Evolutionary conservation across 1,140 invertebrate genomes (phyloP).

Genomic region (Phenacoccus solenopsis): DNA sequence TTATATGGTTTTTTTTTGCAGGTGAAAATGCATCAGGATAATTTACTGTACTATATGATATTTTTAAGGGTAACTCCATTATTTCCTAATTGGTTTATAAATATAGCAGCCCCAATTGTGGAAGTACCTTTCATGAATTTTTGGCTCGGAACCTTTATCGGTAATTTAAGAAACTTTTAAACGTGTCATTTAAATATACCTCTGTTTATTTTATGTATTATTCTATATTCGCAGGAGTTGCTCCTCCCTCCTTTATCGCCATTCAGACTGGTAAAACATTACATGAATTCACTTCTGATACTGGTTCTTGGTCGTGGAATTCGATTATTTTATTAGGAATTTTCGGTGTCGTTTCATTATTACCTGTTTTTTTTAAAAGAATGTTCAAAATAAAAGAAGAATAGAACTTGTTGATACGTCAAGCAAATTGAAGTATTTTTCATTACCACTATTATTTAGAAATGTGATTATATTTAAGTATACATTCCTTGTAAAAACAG

Average conservation of each 20-base stretch:
- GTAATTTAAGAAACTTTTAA: slow-evolving; percentile 34
- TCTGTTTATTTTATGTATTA: background rate
- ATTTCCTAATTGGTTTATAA: slow-evolving; percentile 99
- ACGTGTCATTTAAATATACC: background rate
- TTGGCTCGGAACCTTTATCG: slow-evolving; percentile 77
- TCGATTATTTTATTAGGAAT: slow-evolving; percentile 63
- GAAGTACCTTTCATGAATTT: slow-evolving; percentile 88
- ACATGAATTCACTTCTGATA: slow-evolving; percentile 79
- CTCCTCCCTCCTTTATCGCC: slow-evolving; percentile 92
- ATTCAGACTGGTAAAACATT: slow-evolving; percentile 96
- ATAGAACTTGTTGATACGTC: background rate
- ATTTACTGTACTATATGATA: slow-evolving; percentile 92
- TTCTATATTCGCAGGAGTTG: slow-evolving; percentile 54
- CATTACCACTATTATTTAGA: background rate
- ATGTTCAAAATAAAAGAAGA: background rate
- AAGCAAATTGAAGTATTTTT: no score
- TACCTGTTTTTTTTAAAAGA: slow-evolving; percentile 73
- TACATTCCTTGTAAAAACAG: background rate
- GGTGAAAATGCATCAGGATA: slow-evolving; percentile 69
- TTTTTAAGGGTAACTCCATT: slow-evolving; percentile 96
- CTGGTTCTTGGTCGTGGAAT: slow-evolving; percentile 77
- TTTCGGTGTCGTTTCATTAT: slow-evolving; percentile 69
- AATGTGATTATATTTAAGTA: background rate
- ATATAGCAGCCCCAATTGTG: slow-evolving; percentile 90
- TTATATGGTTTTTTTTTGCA: slow-evolving; percentile 29